Conservation (phyloP, 2,113 vertebrate genomes). For the Thalassarche chlororhynchos region DNA sequence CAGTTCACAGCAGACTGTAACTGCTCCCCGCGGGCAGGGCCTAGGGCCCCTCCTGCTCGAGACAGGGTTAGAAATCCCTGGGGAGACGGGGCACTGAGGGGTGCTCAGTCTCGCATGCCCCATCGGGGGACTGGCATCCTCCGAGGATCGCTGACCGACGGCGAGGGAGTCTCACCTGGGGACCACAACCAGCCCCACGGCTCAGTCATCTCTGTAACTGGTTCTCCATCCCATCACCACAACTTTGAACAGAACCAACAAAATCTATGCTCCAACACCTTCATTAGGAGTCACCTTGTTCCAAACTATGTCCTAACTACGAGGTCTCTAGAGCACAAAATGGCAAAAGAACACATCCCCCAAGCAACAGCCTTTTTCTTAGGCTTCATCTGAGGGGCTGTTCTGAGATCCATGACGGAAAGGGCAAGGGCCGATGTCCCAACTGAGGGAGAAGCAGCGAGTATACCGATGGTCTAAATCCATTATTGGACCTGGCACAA, state of each 20-base stretch:
- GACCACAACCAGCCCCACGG: background rate
- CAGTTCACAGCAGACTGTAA: background rate
- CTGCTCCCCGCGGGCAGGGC: background rate
- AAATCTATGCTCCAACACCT: background rate
- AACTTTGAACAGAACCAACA: background rate
- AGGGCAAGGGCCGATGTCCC: background rate
- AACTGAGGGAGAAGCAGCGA: background rate
- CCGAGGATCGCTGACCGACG: background rate
- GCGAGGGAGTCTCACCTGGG: rapidly evolving
- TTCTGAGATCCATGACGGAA: background rate
- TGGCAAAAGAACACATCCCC: background rate
- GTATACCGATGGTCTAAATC: rapidly evolving
- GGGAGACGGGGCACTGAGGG: background rate
- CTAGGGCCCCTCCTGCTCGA: background rate
- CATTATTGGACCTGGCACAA: background rate
- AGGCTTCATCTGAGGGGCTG: background rate
- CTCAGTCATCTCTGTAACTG: background rate
- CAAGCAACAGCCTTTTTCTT: background rate
- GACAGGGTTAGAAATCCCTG: background rate
- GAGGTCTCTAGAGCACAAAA: background rate
- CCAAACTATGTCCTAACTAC: background rate
- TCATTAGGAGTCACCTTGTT: background rate
- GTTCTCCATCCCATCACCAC: background rate
- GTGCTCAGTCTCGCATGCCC: rapidly evolving
- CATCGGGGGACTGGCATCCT: no score